Base-by-base conservation (phyloP, 2,797 vertebrate species). In the Pempheris klunzingeri region DNA sequence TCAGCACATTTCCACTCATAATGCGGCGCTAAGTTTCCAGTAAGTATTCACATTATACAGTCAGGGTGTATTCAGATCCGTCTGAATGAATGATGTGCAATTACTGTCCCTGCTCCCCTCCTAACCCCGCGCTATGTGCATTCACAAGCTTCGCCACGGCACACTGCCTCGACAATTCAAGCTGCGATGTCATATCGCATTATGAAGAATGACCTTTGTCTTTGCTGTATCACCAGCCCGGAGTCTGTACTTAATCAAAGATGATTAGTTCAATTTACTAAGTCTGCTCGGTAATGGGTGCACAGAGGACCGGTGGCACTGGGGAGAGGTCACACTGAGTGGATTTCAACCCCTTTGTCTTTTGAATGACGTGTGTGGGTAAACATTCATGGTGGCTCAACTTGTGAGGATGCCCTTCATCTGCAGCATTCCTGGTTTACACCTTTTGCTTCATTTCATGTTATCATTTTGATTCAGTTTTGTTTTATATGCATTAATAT, bases 201-300 rank as follows among this genome's bases (percentile, higher is more conserved):
- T 94, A 92, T 80, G 79, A 87, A 82, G 77, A 91, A 89, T 93
- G 93, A 94, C 93, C 93, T 94, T 92, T 90, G 80, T 87, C 86
- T 85, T 57, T 74, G 83, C 80, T 87, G 84, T 91, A 87, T 87
- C 86, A 82, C 77, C 68, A 90, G 88, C 88, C 87, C 58, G 64
- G 71, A 84, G 90, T 90, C 85, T 71, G 87, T 71, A 87, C 81
- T 92, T 94, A 94, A 95, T 95, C 93, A 94, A 92, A 93, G 92
- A 88, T 87, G 89, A 94, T 95, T 93, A 93, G 88, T 89, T 93
- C 87, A 92, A 93, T 94, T 93, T 93, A 84, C 87, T 80, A 80
- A 77, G 84, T 88, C 89, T 91, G 90, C 78, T 90, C 59, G 38
- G 85, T 93, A 84, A 90, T 86, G 87, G 83, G 54, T 55, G 68